Evolutionary conservation across 2,888 invertebrate genomes (phyloP), one percentile per base, ranked within the genome.

Genomic region (Drosophila demipolita): DNA sequence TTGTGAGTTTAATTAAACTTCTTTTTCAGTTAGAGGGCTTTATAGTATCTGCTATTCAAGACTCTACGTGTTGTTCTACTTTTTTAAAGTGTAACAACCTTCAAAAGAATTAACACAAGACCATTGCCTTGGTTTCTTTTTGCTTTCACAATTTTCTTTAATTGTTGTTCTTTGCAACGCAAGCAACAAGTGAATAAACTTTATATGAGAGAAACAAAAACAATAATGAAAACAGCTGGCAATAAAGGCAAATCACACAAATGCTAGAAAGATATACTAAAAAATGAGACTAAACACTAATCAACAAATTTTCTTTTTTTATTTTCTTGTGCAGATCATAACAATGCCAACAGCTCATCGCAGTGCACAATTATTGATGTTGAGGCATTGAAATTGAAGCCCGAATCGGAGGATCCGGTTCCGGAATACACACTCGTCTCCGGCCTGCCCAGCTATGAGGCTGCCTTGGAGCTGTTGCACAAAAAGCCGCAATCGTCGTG

Each of bases 401-500:
- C 90, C 57, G 91, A 92, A 60, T 90, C 93, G n/a, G 92, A 93
- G 50, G 95, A 95, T 83, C 94, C 94, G 15, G 92, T 95, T 72
- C 95, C 95, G 38, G 95, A 94, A 83, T 95, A 95, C 89, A 95
- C 95, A 12, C 92, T 95, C 59, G 95, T 95, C 50, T 95, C 95
- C 29, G 95, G 95, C 17, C 90, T 95, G 61, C 95, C 95, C 29
- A 94, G 94, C 54, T 95, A 95, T 91, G 95, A 95, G 67, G 95
- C 95, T 77, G 95, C 95, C 3, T 82, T 95, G 84, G 94, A 95
- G 88, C 93, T 95, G 89, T 91, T 95, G 81, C 93, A 94, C 61
- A 93, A 94, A 88, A 79, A 90, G 52, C 91, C 92, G 33, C 76
- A 87, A 65, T 86, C 85, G 45, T 88, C 92, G 66, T 92, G 92